Percentiles rank a stretch among this genome's conserved stretches.
phyloP scores from a whole-genome alignment of 2,888 invertebrate genomes.

The Formica aserva region DNA sequence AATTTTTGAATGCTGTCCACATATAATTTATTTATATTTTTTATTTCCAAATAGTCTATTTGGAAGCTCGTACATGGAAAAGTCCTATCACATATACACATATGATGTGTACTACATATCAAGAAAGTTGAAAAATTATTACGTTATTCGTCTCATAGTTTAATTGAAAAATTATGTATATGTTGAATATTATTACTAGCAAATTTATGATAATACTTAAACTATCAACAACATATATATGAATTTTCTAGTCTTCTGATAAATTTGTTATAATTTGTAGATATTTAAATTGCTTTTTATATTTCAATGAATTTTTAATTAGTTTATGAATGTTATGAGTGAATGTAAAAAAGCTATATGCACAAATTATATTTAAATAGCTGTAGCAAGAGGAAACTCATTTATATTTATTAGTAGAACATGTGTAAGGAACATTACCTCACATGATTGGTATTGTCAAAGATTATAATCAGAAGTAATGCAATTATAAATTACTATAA shows the following conservation, averaged over 20 bases:
- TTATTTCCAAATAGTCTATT: constrained; percentile 31
- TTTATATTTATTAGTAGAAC: neutral
- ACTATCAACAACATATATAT: constrained; percentile 59
- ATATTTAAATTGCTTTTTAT: constrained; percentile 41
- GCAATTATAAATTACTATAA: constrained; percentile 34
- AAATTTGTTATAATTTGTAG: constrained; percentile 40
- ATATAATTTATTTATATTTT: constrained; percentile 11
- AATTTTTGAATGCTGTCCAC: constrained; percentile 9
- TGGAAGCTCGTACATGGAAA: constrained; percentile 71
- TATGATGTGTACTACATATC: constrained; percentile 34
- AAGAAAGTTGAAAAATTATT: constrained; percentile 44
- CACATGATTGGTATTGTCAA: constrained; percentile 41
- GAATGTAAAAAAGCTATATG: neutral
- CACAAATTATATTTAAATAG: neutral
- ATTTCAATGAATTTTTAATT: constrained; percentile 21
- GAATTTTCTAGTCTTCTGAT: constrained; percentile 26
- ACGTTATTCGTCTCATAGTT: too few species aligned
- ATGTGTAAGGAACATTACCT: neutral
- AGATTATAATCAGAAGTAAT: constrained; percentile 49
- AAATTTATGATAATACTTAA: constrained; percentile 60
- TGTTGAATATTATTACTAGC: constrained; percentile 57
- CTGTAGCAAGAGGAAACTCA: neutral
- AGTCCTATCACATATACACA: constrained; percentile 56
- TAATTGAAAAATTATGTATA: constrained; percentile 55
- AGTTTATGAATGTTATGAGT: constrained; percentile 20